These are phyloP conservation scores for Acridotheres tristis DNA, from an alignment of 2,797 vertebrate species.

Conservation along the genomic window DNA sequence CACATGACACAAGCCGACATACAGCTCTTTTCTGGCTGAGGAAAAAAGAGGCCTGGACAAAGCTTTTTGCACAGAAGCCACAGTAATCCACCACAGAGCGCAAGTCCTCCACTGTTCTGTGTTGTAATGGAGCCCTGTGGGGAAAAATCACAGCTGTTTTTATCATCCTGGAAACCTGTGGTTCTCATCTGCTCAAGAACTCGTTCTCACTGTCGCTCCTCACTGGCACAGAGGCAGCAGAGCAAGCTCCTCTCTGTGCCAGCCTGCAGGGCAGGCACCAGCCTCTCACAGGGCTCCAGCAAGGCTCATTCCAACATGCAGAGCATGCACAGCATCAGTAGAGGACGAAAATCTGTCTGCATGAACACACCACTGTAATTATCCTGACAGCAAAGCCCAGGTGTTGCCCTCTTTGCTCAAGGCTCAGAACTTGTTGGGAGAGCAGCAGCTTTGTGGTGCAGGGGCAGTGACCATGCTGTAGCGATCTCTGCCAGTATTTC, in stretches of 20 bases:
- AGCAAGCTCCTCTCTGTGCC: neutral
- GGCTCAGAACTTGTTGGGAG: neutral
- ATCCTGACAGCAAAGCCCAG: neutral
- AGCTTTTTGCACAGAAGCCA: neutral
- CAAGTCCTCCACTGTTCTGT: neutral
- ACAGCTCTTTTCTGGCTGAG: neutral
- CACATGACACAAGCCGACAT: neutral
- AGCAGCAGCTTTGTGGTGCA: neutral
- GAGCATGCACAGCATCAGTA: neutral
- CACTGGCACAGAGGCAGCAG: neutral
- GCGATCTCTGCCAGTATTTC: neutral
- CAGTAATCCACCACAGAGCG: neutral
- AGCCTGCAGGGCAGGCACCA: neutral
- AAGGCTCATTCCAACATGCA: neutral
- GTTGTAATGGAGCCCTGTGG: neutral
- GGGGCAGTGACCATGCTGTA: fast-evolving
- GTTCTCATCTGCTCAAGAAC: neutral
- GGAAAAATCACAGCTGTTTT: neutral
- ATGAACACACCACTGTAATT: neutral
- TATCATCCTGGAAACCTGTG: neutral
- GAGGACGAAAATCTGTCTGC: neutral
- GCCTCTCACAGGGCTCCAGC: neutral
- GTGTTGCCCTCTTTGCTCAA: neutral
- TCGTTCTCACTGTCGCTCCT: neutral
- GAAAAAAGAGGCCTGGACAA: neutral